Conservation (phyloP, 2,113 vertebrate genomes). For the Galeopterus variegatus region DNA sequence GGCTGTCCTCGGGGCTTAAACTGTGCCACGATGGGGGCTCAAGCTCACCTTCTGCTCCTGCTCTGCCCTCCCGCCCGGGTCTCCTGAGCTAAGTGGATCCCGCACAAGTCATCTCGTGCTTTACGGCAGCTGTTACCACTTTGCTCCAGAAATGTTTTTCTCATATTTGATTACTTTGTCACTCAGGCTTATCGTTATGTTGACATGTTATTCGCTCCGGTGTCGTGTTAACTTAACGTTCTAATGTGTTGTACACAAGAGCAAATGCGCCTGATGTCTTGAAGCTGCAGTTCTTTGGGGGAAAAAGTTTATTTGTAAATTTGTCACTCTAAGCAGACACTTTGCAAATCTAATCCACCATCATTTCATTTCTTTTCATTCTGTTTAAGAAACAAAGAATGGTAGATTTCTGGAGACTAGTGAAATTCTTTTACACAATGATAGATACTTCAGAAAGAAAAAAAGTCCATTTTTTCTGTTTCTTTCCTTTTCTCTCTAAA, state of each 20-base stretch:
- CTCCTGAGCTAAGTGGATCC: constrained; percentile 53
- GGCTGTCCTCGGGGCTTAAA: constrained; percentile 21
- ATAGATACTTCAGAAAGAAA: constrained; percentile 53
- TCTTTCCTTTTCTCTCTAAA: constrained; percentile 39
- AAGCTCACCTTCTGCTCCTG: background rate
- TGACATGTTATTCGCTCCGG: constrained; percentile 61
- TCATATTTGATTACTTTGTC: constrained; percentile 83
- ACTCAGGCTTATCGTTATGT: constrained; percentile 73
- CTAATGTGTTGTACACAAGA: constrained; percentile 53
- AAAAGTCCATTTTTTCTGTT: background rate
- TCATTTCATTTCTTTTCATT: constrained; percentile 63
- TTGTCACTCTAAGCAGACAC: background rate
- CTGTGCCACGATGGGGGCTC: background rate
- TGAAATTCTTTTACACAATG: constrained; percentile 46
- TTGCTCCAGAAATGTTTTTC: constrained; percentile 81
- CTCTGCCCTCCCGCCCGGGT: background rate
- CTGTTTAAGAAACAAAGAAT: constrained; percentile 63
- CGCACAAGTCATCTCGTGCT: constrained; percentile 74
- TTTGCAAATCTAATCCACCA: constrained; percentile 30
- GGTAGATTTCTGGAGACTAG: constrained; percentile 26
- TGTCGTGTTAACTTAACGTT: constrained; percentile 67
- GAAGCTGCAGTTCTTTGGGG: background rate
- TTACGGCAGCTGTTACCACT: constrained; percentile 82
- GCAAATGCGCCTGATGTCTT: constrained; percentile 46
- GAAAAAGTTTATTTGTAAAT: background rate